Evolutionary conservation across 2,113 vertebrate genomes (phyloP), one percentile per base, ranked within the genome.

Genomic region (Puma concolor): DNA sequence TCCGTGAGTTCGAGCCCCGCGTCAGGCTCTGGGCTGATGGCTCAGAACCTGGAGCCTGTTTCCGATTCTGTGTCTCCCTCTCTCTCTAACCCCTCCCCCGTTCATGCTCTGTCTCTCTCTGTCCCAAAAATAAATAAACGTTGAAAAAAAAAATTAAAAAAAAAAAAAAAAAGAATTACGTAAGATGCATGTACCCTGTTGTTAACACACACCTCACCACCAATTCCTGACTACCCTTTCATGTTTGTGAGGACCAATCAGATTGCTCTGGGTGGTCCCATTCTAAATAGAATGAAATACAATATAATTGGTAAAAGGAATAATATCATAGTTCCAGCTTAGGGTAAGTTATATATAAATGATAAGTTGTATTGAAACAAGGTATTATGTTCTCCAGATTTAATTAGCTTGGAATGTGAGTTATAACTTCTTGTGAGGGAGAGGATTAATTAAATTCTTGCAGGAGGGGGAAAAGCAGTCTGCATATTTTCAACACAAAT

Each of bases 331-430:
- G 67, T 94, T 36, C 82, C 15, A 74, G n/a, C 50, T 95, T 54
- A 84, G 48, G 67, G 23, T 88, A 57, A 94, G 64, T 94, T 90
- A 83, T 94, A 14, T 48, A 48, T 54, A 82, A 87, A 84, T 92
- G 60, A 91, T 92, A 87, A n/a, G 50, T 29, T 94, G 9, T 88
- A 50, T 57, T 94, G 7, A 92, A 82, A 69, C 1, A 92, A 93
- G 80, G n/a, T 31, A 94, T 74, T 96, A 79, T 29, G 9, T 90
- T 80, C 69, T 80, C 29, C 64, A 93, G 54, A 79, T 95, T 95
- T 96, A 97, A 93, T 91, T 88, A 94, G 76, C 41, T 69, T 72
- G 12, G 21, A 97, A 77, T 91, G 38, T 93, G 52, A 80, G 41
- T 79, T 90, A 79, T 92, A 95, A 95, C 11, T 76, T 74, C 36